Percentiles rank a stretch among this genome's conserved stretches.
These are phyloP conservation scores for Larimichthys polyactis DNA, from an alignment of 2,113 vertebrate species.

Conservation along the genomic window DNA sequence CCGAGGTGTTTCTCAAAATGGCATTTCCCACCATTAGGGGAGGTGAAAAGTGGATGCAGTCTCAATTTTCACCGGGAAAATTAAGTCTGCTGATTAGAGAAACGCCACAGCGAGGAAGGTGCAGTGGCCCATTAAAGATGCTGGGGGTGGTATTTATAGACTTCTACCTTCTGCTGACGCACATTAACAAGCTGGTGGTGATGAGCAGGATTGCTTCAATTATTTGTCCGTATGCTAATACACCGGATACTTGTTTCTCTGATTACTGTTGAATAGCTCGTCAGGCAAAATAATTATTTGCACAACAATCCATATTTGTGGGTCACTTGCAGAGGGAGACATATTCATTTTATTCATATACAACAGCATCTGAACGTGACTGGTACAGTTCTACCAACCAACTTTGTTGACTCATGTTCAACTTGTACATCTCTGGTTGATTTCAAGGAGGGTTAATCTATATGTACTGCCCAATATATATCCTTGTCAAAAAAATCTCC, in stretches of 20 bases:
- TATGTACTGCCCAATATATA: neutral
- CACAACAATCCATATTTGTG: conserved; percentile 13
- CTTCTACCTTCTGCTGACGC: conserved; percentile 48
- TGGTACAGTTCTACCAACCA: neutral
- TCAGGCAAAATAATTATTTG: conserved; percentile 35
- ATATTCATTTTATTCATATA: neutral
- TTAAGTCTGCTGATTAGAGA: conserved; percentile 62
- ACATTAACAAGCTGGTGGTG: conserved; percentile 53
- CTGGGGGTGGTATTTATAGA: conserved; percentile 65
- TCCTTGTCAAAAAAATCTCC: neutral
- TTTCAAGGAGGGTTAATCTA: neutral
- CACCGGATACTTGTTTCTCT: conserved; percentile 37
- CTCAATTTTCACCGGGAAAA: conserved; percentile 36
- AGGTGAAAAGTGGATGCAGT: conserved; percentile 16
- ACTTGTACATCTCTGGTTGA: neutral
- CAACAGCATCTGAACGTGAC: neutral
- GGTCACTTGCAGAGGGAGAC: conserved; percentile 1
- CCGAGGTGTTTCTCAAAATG: conserved; percentile 13
- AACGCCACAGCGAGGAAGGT: conserved; percentile 43
- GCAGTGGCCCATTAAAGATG: conserved; percentile 56
- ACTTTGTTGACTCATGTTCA: neutral
- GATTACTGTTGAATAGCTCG: conserved; percentile 36
- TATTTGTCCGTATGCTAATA: conserved; percentile 45
- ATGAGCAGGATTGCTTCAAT: conserved; percentile 57
- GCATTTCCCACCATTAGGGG: neutral